Base-by-base conservation (phyloP, 2,113 vertebrate species). In the Alaudala cheleensis region DNA sequence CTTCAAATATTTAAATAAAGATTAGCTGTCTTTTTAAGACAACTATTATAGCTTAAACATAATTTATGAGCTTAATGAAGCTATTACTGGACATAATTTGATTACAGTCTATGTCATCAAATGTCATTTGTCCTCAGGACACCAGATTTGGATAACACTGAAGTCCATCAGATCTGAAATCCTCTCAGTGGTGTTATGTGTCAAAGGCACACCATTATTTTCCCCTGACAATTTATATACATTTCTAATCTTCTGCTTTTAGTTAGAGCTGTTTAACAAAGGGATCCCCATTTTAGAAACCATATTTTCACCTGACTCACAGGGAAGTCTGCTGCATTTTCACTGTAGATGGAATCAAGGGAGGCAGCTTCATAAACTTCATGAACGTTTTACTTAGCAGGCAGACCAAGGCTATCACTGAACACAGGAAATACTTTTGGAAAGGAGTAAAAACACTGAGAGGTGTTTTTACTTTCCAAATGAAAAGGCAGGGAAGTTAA, bases 1-100 rank as follows among this genome's bases (percentile, higher is more conserved):
- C 65, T 92, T 84, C 37, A 92, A 88, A 87, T 86, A 94, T 76
- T 96, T 92, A 81, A 92, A 71, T 84, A 83, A 84, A 92, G 77
- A 92, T 95, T 95, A 93, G 50, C 57, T 91, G 45, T 60, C 83
- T 64, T 77, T 88, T 74, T 12, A 74, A 86, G 64, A 78, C 24
- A 29, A 72, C 50, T 88, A 54, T 83, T 73, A 80, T 1, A 81
- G 56, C 14, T 94, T 73, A 81, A 81, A 73, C 19, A 39, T 60
- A 80, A 86, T 78, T 89, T 91, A 86, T 78, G 19, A 86, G 47
- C 64, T 95, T 96, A 95, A 86, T 47, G 60, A 56, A 89, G 51
- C 65, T 88, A 78, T 86, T 78, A 84, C 25, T 58, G 60, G 8
- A 47, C 81, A 67, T 81, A 95, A 94, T 87, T 94, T 89, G 44